These are phyloP conservation scores for Progne subis DNA, from an alignment of 2,113 vertebrate species.

Conservation along the genomic window DNA sequence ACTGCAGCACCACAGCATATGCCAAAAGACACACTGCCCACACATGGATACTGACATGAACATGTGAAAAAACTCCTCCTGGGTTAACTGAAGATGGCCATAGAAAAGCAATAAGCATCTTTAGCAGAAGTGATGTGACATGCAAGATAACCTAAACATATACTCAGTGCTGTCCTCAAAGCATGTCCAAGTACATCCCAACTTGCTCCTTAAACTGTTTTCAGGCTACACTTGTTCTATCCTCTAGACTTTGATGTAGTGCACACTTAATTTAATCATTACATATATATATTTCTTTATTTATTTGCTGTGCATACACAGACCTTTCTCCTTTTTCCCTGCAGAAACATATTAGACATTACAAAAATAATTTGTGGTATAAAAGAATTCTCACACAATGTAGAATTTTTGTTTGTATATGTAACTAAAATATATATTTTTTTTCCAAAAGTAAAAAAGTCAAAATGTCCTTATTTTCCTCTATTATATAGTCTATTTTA, in stretches of 20 bases:
- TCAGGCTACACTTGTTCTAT: slow-evolving; percentile 38
- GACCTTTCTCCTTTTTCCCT: slow-evolving; percentile 60
- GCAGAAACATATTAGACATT: slow-evolving; percentile 68
- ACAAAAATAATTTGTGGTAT: slow-evolving; percentile 83
- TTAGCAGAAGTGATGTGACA: slow-evolving; percentile 35
- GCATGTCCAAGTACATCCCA: slow-evolving; percentile 30
- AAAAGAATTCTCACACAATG: slow-evolving; percentile 74
- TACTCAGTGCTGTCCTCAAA: neutral
- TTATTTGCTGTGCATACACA: slow-evolving; percentile 58
- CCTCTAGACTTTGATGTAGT: slow-evolving; percentile 43
- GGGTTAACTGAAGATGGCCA: neutral
- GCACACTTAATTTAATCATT: slow-evolving; percentile 53
- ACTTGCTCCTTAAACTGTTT: slow-evolving; percentile 37
- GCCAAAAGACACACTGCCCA: neutral
- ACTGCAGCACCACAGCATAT: neutral
- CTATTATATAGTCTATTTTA: slow-evolving; percentile 73
- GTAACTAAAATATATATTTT: slow-evolving; percentile 75
- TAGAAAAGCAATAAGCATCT: neutral
- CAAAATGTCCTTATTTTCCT: slow-evolving; percentile 66
- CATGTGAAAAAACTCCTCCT: neutral
- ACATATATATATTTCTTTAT: slow-evolving; percentile 51
- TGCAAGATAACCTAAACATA: neutral
- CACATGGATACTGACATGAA: neutral
- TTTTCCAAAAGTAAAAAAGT: slow-evolving; percentile 74
- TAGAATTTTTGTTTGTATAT: slow-evolving; percentile 68